phyloP scores from a whole-genome alignment of 64 coral and sea anemone genomes.

The Catalaphyllia jardinei region DNA sequence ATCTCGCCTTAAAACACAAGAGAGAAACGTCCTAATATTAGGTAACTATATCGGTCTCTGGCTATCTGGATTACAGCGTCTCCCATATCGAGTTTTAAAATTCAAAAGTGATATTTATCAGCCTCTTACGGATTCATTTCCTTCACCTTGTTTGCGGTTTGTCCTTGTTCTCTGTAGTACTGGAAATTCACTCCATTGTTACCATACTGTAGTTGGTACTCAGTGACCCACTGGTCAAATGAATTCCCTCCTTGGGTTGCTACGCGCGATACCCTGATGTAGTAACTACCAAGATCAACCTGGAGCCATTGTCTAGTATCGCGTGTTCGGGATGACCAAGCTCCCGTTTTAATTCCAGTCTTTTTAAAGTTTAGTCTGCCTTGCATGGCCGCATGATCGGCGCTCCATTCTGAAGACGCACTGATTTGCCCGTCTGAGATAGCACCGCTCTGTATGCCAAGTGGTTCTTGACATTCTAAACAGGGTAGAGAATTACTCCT shows the following conservation, averaged over 20 bases:
- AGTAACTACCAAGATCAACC: constrained; percentile 36
- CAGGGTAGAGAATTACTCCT: no score
- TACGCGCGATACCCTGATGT: not conserved
- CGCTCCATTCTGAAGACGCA: constrained; percentile 29
- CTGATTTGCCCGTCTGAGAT: constrained; percentile 43
- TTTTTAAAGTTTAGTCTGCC: constrained; percentile 43
- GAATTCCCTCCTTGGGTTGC: constrained; percentile 59
- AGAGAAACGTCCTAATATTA: no score
- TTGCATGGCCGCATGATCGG: not conserved
- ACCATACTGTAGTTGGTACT: constrained; percentile 29
- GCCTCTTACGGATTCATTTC: no score
- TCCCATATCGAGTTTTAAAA: no score
- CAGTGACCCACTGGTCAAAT: not conserved
- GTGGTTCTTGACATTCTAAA: not conserved
- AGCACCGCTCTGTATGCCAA: constrained; percentile 50
- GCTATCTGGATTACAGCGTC: no score
- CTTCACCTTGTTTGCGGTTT: constrained; percentile 3
- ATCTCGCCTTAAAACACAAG: no score
- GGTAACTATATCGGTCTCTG: no score
- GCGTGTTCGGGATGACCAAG: constrained; percentile 19
- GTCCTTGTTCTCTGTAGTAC: constrained; percentile 12
- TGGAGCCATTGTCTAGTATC: constrained; percentile 52
- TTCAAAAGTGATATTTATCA: no score
- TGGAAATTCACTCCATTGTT: constrained; percentile 12
- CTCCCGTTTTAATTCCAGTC: not conserved